Percentiles rank a stretch among this genome's conserved stretches.
These are phyloP conservation scores for Blastobasis adustella DNA, from an alignment of 2,888 invertebrate genomes.

Conservation along the genomic window DNA sequence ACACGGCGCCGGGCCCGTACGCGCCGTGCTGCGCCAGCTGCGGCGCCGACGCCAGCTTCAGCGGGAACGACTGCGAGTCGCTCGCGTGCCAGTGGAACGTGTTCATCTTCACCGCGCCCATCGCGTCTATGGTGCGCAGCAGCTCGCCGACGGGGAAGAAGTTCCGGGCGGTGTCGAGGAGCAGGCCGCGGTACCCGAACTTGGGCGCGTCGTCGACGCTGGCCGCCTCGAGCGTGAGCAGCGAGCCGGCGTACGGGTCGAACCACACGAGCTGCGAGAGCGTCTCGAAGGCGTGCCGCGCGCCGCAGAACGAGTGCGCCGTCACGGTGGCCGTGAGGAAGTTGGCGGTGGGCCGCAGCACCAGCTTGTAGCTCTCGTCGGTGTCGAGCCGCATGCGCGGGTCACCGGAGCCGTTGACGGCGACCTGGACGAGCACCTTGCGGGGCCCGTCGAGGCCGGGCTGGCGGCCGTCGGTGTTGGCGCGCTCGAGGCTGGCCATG, in stretches of 20 bases:
- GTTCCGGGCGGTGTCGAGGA: constrained; percentile 94
- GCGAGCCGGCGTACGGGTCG: constrained; percentile 77
- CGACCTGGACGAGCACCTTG: constrained; percentile 64
- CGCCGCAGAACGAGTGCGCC: constrained; percentile 84
- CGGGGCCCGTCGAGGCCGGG: constrained; percentile 46
- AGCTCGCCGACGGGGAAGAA: constrained; percentile 85
- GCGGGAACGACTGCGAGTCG: constrained; percentile 95
- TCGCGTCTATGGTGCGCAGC: constrained; percentile 86
- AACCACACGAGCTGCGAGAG: constrained; percentile 88
- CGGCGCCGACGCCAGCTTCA: constrained; percentile 83
- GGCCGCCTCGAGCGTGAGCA: constrained; percentile 79
- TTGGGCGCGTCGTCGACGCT: constrained; percentile 85
- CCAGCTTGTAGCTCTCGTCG: constrained; percentile 84
- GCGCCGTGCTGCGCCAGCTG: constrained; percentile 89
- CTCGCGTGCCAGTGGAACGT: constrained; percentile 95
- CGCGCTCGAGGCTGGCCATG: constrained; percentile 58
- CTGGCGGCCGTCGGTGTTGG: constrained; percentile 25
- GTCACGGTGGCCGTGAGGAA: constrained; percentile 76
- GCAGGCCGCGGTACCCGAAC: constrained; percentile 86
- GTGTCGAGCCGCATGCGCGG: constrained; percentile 78
- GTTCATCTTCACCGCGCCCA: constrained; percentile 93
- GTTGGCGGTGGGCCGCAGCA: constrained; percentile 64
- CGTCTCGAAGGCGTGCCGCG: constrained; percentile 85
- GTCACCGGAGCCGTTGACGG: constrained; percentile 69
- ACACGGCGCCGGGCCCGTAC: constrained; percentile 85